Evolutionary conservation across 2,113 vertebrate genomes (phyloP).

Genomic region (Aphyosemion australe): DNA sequence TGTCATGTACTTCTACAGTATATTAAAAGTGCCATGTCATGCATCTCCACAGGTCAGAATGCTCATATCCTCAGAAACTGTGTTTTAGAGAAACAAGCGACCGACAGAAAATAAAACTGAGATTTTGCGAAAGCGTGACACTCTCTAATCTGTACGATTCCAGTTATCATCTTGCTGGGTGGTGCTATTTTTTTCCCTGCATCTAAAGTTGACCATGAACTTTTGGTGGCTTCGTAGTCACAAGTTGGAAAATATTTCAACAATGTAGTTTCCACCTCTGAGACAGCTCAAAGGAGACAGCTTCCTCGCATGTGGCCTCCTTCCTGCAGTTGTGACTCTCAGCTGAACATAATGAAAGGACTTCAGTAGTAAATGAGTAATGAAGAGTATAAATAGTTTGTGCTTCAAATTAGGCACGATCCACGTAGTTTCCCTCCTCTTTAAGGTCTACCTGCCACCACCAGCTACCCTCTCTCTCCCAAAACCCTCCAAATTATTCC

Average conservation of each 20-base stretch:
- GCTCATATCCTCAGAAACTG: no score
- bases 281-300: constrained; percentile 50
- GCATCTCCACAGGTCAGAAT: background rate
- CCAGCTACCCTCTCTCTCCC: background rate
- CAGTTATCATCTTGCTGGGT: constrained; percentile 29
- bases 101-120: background rate
- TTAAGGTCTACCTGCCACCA: constrained; percentile 1
- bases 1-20: no score
- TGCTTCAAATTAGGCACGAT: constrained; percentile 9
- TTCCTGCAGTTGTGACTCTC: constrained; percentile 26
- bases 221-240: constrained; percentile 61
- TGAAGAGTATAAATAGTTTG: background rate
- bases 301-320: constrained; percentile 38
- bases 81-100: background rate
- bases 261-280: constrained; percentile 67
- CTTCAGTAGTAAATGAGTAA: background rate
- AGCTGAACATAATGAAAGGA: constrained; percentile 7
- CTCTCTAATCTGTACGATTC: constrained; percentile 41
- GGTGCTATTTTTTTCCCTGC: background rate
- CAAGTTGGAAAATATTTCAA: constrained; percentile 75
- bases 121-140: constrained; percentile 3
- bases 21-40: no score
- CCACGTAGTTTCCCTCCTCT: constrained; percentile 24
- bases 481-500: background rate
- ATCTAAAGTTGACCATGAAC: constrained; percentile 23